Percentiles rank a stretch among this genome's conserved stretches.
phyloP scores from a whole-genome alignment of 2,888 invertebrate species.

The Amblyteles armatorius region DNA sequence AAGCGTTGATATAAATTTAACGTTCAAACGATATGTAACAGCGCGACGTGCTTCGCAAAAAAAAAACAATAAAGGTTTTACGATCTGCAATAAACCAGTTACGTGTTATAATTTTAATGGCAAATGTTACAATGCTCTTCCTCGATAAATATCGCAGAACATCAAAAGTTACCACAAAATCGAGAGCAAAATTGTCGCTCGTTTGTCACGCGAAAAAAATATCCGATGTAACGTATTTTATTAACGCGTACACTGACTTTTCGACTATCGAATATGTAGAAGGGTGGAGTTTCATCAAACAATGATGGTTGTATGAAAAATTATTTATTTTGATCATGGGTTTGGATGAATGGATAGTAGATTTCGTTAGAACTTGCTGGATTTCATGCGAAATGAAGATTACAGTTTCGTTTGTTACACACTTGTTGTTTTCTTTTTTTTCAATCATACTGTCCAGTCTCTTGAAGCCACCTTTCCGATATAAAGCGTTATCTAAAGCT shows the following conservation, averaged over 20 bases:
- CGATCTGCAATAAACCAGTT: conserved; percentile 24
- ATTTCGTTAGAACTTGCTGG: conserved; percentile 55
- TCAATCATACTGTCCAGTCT: conserved; percentile 58
- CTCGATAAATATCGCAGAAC: background rate
- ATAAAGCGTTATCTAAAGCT: conserved; percentile 66
- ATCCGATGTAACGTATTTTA: background rate
- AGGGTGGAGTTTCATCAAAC: conserved; percentile 29
- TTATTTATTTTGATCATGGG: conserved; percentile 76
- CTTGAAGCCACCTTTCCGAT: conserved; percentile 47
- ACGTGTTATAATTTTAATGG: conserved; percentile 51
- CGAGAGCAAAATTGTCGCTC: background rate
- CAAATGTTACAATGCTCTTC: conserved; percentile 19
- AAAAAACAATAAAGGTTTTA: conserved; percentile 18
- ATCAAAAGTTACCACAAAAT: background rate
- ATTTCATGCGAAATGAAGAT: conserved; percentile 55
- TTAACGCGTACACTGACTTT: background rate
- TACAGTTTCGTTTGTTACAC: conserved; percentile 55
- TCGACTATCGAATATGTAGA: background rate
- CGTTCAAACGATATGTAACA: background rate
- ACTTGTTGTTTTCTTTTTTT: conserved; percentile 35
- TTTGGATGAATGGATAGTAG: conserved; percentile 65
- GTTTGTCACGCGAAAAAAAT: background rate
- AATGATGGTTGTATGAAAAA: conserved; percentile 74
- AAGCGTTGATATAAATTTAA: conserved; percentile 36
- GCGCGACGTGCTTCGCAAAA: background rate